A percentile compares a stretch with the other conserved stretches of the same genome.
Conservation (phyloP, 1,140 invertebrate genomes). For the Anoplophora glabripennis region DNA sequence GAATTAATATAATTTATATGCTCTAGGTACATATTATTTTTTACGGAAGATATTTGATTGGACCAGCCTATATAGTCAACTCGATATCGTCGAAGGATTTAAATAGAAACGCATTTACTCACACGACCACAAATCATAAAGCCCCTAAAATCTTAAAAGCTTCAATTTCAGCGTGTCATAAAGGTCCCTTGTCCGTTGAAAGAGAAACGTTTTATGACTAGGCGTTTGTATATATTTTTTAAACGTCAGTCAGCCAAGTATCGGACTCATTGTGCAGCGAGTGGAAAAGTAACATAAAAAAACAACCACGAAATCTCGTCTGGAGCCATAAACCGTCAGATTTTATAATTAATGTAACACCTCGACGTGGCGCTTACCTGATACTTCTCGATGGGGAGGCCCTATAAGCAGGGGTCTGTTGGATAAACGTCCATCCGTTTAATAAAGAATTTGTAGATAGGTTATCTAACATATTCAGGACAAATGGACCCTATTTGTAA, state of each 20-base stretch:
- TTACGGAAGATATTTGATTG: no score
- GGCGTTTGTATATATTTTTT: not conserved
- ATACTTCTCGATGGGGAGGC: constrained; percentile 5
- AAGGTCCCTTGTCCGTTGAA: not conserved
- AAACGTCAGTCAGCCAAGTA: not conserved
- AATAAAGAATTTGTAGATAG: no score
- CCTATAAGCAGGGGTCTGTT: no score
- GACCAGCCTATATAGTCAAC: no score
- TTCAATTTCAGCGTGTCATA: constrained; percentile 2
- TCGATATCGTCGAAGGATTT: no score
- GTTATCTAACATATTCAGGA: no score
- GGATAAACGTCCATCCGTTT: no score
- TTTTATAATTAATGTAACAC: constrained; percentile 36
- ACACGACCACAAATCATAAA: no score
- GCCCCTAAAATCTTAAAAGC: not conserved
- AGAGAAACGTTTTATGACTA: constrained; percentile 1
- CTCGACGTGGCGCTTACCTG: constrained; percentile 18
- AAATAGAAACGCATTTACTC: no score
- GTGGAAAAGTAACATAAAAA: constrained; percentile 5
- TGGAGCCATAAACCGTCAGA: constrained; percentile 32
- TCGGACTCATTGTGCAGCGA: constrained; percentile 1
- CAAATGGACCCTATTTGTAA: no score
- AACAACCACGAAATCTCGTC: constrained; percentile 27
- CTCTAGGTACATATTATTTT: no score
- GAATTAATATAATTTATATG: no score